These are phyloP conservation scores for Liposcelis brunnea DNA, from an alignment of 2,888 invertebrate species.

Conservation along the genomic window DNA sequence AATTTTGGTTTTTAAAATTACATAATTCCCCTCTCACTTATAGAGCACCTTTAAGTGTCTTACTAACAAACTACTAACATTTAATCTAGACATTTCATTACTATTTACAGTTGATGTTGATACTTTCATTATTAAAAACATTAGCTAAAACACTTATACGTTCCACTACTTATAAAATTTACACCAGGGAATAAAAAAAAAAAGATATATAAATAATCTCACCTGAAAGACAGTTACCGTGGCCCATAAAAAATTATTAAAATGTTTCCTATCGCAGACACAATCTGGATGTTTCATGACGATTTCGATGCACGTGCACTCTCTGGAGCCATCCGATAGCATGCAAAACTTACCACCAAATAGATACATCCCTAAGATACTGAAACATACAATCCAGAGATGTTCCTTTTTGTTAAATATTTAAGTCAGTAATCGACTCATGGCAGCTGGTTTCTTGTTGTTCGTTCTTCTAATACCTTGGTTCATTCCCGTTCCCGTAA, in stretches of 20 bases:
- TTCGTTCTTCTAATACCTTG: no score
- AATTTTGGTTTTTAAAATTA: no score
- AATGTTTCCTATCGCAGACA: slow-evolving; percentile 95
- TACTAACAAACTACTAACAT: no score
- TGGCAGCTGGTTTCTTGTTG: no score
- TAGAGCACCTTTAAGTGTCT: no score
- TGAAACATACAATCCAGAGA: slow-evolving; percentile 35
- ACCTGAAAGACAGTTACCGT: slow-evolving; percentile 97
- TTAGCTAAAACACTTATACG: no score
- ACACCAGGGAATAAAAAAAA: slow-evolving; percentile 11
- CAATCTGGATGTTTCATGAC: slow-evolving; percentile 75
- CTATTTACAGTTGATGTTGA: neutral
- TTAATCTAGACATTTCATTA: no score
- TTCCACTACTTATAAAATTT: no score
- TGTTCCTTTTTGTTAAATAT: neutral
- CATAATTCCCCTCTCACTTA: no score
- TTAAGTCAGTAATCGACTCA: no score
- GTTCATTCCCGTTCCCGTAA: no score
- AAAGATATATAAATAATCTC: slow-evolving; percentile 31
- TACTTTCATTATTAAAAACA: neutral
- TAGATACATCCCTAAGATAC: slow-evolving; percentile 98
- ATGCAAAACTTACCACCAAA: slow-evolving; percentile 99
- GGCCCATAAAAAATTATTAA: slow-evolving; percentile 96
- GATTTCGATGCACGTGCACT: slow-evolving; percentile 88
- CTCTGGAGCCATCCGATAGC: slow-evolving; percentile 71